Base-by-base conservation (phyloP, 2,888 invertebrate genomes). In the Cantharis lateralis region DNA sequence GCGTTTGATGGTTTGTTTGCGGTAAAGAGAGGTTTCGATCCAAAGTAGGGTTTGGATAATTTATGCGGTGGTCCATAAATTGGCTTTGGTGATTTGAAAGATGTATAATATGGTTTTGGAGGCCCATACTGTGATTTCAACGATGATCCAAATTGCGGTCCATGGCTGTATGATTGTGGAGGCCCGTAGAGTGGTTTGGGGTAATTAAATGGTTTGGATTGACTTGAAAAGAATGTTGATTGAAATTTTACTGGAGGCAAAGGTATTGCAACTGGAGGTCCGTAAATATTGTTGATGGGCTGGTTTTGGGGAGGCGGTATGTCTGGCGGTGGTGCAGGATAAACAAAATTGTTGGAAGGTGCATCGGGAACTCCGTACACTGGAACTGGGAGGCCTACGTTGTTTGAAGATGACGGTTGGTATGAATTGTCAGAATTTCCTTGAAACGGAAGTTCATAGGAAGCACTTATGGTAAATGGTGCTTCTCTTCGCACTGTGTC, bases 361-460 rank as follows among this genome's bases (percentile, higher is more conserved):
- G 88, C 85, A 78, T 91, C 89, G 4, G 92, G 92, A 0, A 90
- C 90, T 72, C 92, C 92, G 83, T 92, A 92, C 0, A 92, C 89
- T 15, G 92, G 91, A 2, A 90, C 88, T 1, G 92, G 92, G 13
- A 89, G 86, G 75, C 90, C 91, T 86, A 89, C 84, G 88, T 91
- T 89, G 72, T 85, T 84, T 48, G 84, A 81, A 62, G 81, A 79
- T 78, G 87, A 80, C 62, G 87, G 86, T 28, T 85, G 82, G 77
- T 88, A 87, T 0, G 86, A 82, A 77, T 86, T 84, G 15, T 78
- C 91, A 0, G 90, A 90, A 80, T 90, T 90, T 0, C 88, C 83
- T 0, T 91, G 89, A 10, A 91, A 82, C 0, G 91, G 91, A 62
- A 90, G 89, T 0, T 91, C 91, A 82, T 91, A 92, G 0, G 90